phyloP scores from a whole-genome alignment of 2,797 vertebrate genomes.

The Ibycter americanus region DNA sequence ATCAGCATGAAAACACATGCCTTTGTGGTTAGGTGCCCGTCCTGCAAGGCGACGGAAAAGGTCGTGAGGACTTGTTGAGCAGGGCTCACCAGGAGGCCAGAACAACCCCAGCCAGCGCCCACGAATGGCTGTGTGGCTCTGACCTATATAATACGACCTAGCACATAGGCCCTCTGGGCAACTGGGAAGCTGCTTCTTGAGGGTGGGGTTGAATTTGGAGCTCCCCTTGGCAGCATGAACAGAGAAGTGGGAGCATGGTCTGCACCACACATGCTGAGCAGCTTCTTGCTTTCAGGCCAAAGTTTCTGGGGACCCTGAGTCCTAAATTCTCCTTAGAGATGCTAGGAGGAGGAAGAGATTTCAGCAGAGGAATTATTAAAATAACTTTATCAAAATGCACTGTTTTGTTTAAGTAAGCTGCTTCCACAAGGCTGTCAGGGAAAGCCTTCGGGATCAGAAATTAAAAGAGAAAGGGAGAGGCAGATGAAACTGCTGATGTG shows the following conservation, averaged over 20 bases:
- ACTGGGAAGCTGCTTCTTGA: not conserved
- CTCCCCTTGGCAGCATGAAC: not conserved
- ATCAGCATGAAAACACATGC: not conserved
- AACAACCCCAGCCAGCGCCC: not conserved
- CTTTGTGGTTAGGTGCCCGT: not conserved
- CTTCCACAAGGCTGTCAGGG: not conserved
- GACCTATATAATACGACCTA: not conserved
- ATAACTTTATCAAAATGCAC: fast-evolving
- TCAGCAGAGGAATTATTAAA: not conserved
- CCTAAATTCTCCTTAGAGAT: not conserved
- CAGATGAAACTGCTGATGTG: not conserved
- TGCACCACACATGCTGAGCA: not conserved
- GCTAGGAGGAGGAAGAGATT: not conserved
- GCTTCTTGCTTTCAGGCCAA: not conserved
- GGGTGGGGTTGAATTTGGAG: not conserved
- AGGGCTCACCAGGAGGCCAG: not conserved
- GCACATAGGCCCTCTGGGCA: not conserved
- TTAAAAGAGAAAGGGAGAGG: not conserved
- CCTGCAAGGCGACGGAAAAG: not conserved
- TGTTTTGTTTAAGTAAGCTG: not conserved
- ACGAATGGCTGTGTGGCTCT: not conserved
- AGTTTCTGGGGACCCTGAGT: not conserved
- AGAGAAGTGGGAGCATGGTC: not conserved
- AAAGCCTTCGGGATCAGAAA: not conserved
- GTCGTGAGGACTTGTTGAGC: not conserved